Conservation (phyloP, 2,797 vertebrate species). For the Phoeniculus purpureus region DNA sequence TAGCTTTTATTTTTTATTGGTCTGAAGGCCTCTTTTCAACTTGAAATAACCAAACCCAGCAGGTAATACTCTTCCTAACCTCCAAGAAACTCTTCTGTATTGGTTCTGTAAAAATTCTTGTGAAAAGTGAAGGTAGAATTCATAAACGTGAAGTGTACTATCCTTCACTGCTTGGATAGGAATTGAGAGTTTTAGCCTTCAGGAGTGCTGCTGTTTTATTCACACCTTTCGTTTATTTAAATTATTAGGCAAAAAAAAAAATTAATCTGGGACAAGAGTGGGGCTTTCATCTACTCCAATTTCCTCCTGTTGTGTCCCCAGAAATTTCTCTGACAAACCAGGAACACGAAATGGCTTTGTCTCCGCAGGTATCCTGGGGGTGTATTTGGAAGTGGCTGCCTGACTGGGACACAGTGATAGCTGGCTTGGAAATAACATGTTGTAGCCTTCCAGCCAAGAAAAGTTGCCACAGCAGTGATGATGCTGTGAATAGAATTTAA, state of each 20-base stretch:
- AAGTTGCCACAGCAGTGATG: not conserved
- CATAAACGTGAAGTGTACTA: not conserved
- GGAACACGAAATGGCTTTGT: not conserved
- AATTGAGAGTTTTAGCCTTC: not conserved
- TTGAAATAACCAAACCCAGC: not conserved
- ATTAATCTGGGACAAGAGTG: not conserved
- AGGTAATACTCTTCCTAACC: not conserved
- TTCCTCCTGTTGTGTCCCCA: not conserved
- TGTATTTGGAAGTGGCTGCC: not conserved
- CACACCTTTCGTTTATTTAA: not conserved
- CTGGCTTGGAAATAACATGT: not conserved
- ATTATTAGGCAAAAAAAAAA: not conserved
- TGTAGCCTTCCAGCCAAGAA: not conserved
- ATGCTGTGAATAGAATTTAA: not conserved
- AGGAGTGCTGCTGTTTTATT: not conserved
- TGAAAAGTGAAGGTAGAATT: not conserved
- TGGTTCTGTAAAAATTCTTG: not conserved
- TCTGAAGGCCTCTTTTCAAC: not conserved
- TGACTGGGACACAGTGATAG: not conserved
- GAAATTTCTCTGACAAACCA: not conserved
- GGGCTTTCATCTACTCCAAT: not conserved
- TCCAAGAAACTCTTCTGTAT: not conserved
- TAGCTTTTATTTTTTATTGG: not conserved
- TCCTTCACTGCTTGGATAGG: not conserved
- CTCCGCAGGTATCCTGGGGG: not conserved